Percentiles rank a stretch among this genome's conserved stretches.
These are phyloP conservation scores for Argyra leucocephala DNA, from an alignment of 2,888 invertebrate species.

Conservation along the genomic window DNA sequence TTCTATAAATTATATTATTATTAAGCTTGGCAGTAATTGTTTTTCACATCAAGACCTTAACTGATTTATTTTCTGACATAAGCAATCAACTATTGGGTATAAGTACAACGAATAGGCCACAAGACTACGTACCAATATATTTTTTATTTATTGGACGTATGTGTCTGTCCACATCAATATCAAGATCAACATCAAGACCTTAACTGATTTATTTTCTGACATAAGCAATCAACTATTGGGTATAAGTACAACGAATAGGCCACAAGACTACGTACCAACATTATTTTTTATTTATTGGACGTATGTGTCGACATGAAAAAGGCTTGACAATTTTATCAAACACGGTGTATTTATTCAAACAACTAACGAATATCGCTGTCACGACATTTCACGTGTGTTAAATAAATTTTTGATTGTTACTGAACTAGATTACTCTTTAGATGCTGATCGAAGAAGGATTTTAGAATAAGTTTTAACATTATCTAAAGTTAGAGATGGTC, in stretches of 20 bases:
- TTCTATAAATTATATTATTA: too few relatives aligned
- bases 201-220: constrained; percentile 72
- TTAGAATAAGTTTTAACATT: constrained; percentile 45
- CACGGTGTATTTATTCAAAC: constrained; percentile 63
- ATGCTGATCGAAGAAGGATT: constrained; percentile 60
- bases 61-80: too few relatives aligned
- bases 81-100: not conserved
- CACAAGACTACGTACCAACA: constrained; percentile 87
- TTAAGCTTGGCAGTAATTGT: constrained; percentile 75
- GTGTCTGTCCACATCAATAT: too few relatives aligned
- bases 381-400: constrained; percentile 83
- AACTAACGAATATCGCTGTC: constrained; percentile 67
- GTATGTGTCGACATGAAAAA: constrained; percentile 62
- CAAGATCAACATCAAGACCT: too few relatives aligned
- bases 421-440: constrained; percentile 75
- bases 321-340: constrained; percentile 64
- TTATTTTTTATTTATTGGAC: constrained; percentile 89
- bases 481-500: constrained; percentile 46
- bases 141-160: constrained; percentile 54
- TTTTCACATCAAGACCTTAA: constrained; percentile 81
- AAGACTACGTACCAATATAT: too few relatives aligned
- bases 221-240: constrained; percentile 65
- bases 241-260: constrained; percentile 61
- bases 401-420: constrained; percentile 87
- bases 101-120: too few relatives aligned